phyloP scores from a whole-genome alignment of 2,113 vertebrate genomes.

The Ceuthmochares aereus region DNA sequence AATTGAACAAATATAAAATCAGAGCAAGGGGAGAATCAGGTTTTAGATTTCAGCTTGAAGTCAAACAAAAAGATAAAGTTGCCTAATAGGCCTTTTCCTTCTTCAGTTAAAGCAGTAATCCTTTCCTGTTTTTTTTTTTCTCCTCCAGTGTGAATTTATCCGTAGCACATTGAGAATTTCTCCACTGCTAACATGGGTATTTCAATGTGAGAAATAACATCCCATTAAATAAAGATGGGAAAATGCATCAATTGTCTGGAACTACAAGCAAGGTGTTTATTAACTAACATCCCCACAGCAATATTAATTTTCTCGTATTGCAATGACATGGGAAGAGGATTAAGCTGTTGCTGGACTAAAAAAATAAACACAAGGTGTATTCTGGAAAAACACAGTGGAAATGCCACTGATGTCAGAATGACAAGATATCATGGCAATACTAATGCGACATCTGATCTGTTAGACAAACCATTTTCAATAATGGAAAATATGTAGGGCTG shows the following conservation, averaged over 20 bases:
- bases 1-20: slow-evolving; percentile 3
- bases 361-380: background rate
- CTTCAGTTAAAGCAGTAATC: background rate
- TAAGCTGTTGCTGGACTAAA: slow-evolving; percentile 8
- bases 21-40: background rate
- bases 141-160: background rate
- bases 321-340: slow-evolving; percentile 2
- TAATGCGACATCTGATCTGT: background rate
- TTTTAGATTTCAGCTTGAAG: background rate
- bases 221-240: slow-evolving; percentile 10
- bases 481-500: background rate
- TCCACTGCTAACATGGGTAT: background rate
- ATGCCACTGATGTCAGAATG: background rate
- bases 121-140: background rate
- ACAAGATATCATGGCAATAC: background rate
- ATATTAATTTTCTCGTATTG: background rate
- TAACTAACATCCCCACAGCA: background rate
- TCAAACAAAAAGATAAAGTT: background rate
- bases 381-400: background rate
- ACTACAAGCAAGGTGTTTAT: background rate
- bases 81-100: background rate
- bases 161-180: background rate
- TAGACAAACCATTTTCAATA: background rate
- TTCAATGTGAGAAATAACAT: background rate
- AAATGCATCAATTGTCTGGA: background rate